phyloP scores from a whole-genome alignment of 2,888 invertebrate genomes.

The Beris chalybata region DNA sequence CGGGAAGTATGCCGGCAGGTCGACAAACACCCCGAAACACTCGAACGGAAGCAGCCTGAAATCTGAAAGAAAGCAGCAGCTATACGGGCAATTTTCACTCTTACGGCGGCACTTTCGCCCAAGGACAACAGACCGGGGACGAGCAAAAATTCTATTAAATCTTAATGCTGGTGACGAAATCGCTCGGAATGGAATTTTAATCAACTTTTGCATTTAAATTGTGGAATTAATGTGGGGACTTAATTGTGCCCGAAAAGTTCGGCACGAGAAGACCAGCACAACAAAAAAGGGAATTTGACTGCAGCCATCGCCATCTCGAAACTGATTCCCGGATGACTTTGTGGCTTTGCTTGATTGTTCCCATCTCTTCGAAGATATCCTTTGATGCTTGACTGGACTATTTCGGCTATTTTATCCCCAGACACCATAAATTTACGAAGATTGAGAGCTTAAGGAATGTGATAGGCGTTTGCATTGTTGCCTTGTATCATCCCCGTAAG shows the following conservation, averaged over 20 bases:
- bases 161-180: conserved; percentile 41
- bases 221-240: conserved; percentile 40
- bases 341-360: conserved; percentile 26
- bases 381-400: conserved; percentile 9
- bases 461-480: neutral
- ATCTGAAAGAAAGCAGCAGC: conserved; percentile 3
- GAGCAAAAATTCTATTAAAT: conserved; percentile 42
- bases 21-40: neutral
- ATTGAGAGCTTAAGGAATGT: conserved; percentile 25
- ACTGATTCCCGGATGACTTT: conserved; percentile 18
- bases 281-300: conserved; percentile 17
- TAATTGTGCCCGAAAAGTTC: conserved; percentile 37
- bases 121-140: conserved; percentile 15
- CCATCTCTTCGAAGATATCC: conserved; percentile 2
- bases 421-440: conserved; percentile 27
- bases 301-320: neutral
- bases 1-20: neutral
- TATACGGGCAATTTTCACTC: conserved; percentile 18
- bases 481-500: neutral
- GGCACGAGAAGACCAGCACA: conserved; percentile 12
- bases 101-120: neutral
- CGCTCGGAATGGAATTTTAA: conserved; percentile 43
- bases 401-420: conserved; percentile 21
- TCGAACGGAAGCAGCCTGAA: neutral
- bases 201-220: conserved; percentile 43